Evolutionary conservation across 2,797 vertebrate species (phyloP).

Genomic region (Merluccius polli): DNA sequence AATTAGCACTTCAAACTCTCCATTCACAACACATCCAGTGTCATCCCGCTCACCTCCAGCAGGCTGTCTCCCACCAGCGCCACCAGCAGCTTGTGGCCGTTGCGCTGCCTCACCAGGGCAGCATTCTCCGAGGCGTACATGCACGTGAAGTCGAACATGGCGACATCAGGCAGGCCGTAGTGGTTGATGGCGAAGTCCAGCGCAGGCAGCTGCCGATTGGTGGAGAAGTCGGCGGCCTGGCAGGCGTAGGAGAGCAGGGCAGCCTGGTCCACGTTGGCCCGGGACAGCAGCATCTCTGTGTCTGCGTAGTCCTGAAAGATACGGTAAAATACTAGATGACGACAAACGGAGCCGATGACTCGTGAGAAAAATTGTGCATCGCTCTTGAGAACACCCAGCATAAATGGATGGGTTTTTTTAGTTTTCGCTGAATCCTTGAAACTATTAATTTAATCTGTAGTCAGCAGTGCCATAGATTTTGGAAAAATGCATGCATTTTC

Average conservation of each 20-base stretch:
- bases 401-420: neutral
- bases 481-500: neutral
- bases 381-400: neutral
- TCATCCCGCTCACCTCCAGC: constrained; percentile 80
- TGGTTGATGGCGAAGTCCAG: constrained; percentile 99
- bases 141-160: constrained; percentile 99
- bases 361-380: neutral
- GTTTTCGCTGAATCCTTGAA: neutral
- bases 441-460: neutral
- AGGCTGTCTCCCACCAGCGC: constrained; percentile 95
- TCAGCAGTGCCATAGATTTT: neutral
- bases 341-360: neutral
- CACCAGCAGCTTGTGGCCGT: constrained; percentile 86
- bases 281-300: constrained; percentile 89
- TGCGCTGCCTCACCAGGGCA: constrained; percentile 88
- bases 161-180: constrained; percentile 96
- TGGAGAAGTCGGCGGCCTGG: constrained; percentile 96
- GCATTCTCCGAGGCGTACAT: constrained; percentile 98
- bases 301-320: constrained; percentile 86
- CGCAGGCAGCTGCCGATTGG: constrained; percentile 89
- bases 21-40: neutral
- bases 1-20: neutral
- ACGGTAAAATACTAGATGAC: neutral
- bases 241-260: constrained; percentile 90
- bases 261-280: constrained; percentile 93